Conservation (phyloP, 2,888 invertebrate genomes). For the Ectobius pallidus region DNA sequence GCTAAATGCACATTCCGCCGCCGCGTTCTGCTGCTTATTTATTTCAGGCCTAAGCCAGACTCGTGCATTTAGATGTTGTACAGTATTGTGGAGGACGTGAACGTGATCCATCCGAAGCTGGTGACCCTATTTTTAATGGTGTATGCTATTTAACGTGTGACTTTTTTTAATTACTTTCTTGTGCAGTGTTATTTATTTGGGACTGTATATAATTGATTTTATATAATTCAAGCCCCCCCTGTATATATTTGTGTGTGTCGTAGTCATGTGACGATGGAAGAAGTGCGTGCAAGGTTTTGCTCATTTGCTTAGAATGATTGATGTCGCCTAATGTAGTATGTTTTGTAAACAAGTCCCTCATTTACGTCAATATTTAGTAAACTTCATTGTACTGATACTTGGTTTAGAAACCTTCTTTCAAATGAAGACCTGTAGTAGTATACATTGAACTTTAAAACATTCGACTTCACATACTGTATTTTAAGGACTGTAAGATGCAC, state of each 20-base stretch:
- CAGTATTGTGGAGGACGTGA: not conserved
- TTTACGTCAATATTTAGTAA: slow-evolving; percentile 31
- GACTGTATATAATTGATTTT: slow-evolving; percentile 15
- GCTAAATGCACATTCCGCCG: slow-evolving; percentile 28
- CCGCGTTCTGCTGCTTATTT: not conserved
- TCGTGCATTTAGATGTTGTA: slow-evolving; percentile 2
- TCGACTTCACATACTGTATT: too few relatives aligned
- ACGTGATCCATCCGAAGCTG: slow-evolving; percentile 7
- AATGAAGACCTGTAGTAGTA: too few relatives aligned
- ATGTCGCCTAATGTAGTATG: slow-evolving; percentile 36
- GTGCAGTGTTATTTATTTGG: not conserved
- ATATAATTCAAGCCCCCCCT: slow-evolving; percentile 4
- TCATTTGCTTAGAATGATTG: slow-evolving; percentile 31
- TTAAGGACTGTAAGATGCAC: too few relatives aligned
- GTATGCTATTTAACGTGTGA: not conserved
- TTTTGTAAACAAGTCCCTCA: slow-evolving; percentile 35
- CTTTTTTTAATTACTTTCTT: too few relatives aligned
- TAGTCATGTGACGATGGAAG: not conserved
- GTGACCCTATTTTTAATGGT: not conserved
- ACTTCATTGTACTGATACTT: slow-evolving; percentile 20
- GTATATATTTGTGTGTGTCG: slow-evolving; percentile 17
- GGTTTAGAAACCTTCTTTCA: too few relatives aligned
- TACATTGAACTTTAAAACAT: too few relatives aligned
- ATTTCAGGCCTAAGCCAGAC: not conserved
- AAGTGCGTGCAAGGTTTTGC: slow-evolving; percentile 25